Evolutionary conservation across 2,113 vertebrate genomes (phyloP).

Genomic region (Neolamprologus brichardi): DNA sequence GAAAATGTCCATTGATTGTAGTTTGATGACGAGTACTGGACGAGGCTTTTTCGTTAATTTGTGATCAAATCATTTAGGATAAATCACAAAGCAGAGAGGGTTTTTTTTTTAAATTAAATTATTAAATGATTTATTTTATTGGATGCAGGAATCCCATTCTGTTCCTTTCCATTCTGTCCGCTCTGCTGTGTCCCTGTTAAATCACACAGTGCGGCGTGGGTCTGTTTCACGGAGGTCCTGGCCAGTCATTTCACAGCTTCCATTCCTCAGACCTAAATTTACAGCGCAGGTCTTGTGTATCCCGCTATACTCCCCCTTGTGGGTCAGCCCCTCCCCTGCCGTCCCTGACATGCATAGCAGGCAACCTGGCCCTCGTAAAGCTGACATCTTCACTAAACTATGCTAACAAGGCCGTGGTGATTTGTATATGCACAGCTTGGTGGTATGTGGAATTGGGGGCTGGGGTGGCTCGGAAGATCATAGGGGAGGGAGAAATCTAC

Average conservation of each 20-base stretch:
- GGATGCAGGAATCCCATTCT: neutral
- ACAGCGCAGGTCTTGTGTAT: constrained; percentile 39
- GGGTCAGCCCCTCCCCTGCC: constrained; percentile 50
- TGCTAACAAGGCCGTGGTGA: constrained; percentile 74
- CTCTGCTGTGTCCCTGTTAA: constrained; percentile 45
- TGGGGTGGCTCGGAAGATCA: neutral
- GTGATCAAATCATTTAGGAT: constrained; percentile 40
- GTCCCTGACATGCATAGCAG: constrained; percentile 66
- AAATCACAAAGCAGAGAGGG: constrained; percentile 15
- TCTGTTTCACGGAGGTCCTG: constrained; percentile 12
- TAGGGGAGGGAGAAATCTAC: constrained; percentile 9
- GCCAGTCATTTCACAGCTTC: constrained; percentile 47
- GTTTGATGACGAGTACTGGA: constrained; percentile 25
- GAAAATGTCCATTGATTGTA: constrained; percentile 18
- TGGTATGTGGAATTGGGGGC: constrained; percentile 33
- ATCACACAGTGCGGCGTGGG: constrained; percentile 21
- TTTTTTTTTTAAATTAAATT: neutral
- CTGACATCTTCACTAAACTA: constrained; percentile 78
- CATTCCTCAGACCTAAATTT: constrained; percentile 58
- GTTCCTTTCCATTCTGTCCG: constrained; percentile 11
- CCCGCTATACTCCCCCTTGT: constrained; percentile 1
- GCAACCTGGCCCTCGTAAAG: constrained; percentile 68
- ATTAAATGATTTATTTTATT: neutral
- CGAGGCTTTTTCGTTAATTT: constrained; percentile 9
- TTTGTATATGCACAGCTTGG: constrained; percentile 69